A percentile compares a stretch with the other conserved stretches of the same genome.
Evolutionary conservation across 2,113 vertebrate species (phyloP).

Genomic region (Nothoprocta perdicaria): DNA sequence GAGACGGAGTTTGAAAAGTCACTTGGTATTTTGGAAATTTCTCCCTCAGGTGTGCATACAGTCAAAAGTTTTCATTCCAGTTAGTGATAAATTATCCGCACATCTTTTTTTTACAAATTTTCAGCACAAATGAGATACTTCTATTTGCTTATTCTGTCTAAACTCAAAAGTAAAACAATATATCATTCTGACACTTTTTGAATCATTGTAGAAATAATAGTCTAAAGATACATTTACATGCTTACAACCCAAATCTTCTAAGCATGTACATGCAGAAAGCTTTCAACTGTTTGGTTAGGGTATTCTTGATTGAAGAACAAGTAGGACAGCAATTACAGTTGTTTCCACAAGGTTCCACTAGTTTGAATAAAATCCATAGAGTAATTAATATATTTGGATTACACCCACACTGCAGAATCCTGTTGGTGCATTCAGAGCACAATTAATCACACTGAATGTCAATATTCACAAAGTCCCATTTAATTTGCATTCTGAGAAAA

Average conservation of each 20-base stretch:
- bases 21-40: background rate
- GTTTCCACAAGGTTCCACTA: background rate
- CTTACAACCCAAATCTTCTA: background rate
- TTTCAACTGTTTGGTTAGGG: background rate
- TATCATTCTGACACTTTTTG: background rate
- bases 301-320: background rate
- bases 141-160: background rate
- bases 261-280: background rate
- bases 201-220: background rate
- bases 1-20: background rate
- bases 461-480: background rate
- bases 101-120: background rate
- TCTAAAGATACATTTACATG: background rate
- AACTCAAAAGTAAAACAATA: background rate
- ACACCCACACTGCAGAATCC: background rate
- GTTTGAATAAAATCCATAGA: background rate
- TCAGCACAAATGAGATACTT: background rate
- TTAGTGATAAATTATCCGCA: background rate
- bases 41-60: background rate
- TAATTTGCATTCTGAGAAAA: background rate
- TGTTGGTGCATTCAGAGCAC: background rate
- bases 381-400: conserved; percentile 13
- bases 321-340: background rate
- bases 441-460: background rate
- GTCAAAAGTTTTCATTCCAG: background rate